Percentiles rank a stretch among this genome's conserved stretches.
Conservation (phyloP, 2,113 vertebrate genomes). For the Scolopax mira region DNA sequence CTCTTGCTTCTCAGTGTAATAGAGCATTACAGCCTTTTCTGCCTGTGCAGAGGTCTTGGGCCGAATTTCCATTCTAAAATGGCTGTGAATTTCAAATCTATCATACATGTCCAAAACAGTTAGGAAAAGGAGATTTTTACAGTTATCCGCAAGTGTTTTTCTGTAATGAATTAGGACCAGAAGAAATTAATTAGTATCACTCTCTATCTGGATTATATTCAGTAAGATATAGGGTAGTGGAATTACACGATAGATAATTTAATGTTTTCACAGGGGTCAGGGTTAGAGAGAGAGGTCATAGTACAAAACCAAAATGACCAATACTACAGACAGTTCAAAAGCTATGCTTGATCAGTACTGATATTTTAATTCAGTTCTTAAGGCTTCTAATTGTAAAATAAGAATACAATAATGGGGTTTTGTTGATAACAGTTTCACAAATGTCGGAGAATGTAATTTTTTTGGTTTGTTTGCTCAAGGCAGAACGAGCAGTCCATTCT, state of each 20-base stretch:
- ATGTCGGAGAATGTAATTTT: constrained; percentile 62
- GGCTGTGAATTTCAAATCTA: background rate
- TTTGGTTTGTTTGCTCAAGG: constrained; percentile 73
- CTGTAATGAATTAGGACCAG: background rate
- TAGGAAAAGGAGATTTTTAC: background rate
- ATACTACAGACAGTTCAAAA: constrained; percentile 27
- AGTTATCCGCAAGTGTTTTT: background rate
- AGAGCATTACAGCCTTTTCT: background rate
- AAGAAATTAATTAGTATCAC: background rate
- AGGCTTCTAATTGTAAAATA: constrained; percentile 17
- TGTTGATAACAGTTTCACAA: constrained; percentile 76
- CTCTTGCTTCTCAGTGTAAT: background rate
- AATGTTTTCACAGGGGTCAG: background rate
- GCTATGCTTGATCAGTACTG: constrained; percentile 9
- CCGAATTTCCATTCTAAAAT: background rate
- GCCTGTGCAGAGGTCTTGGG: background rate
- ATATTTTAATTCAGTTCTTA: constrained; percentile 16
- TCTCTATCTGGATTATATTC: background rate
- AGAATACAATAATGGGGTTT: constrained; percentile 17
- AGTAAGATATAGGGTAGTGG: background rate
- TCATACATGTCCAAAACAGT: background rate
- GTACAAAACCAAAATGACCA: constrained; percentile 21
- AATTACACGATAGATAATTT: background rate
- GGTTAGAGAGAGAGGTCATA: background rate
- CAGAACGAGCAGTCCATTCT: constrained; percentile 80